Conservation (phyloP, 2,888 invertebrate species). For the Drosophila differens region DNA sequence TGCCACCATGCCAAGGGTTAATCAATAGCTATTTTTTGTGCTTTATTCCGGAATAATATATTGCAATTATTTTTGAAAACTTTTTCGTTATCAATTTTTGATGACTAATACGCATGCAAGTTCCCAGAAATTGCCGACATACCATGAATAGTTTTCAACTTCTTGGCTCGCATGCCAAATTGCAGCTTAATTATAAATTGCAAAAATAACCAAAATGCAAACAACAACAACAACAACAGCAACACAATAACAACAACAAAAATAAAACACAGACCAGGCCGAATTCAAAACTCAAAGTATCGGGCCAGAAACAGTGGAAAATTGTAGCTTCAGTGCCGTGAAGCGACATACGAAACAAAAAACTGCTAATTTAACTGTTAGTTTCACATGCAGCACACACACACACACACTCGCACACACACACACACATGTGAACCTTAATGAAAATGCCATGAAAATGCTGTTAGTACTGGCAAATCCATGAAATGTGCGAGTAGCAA, state of each 20-base stretch:
- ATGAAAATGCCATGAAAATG: constrained; percentile 77
- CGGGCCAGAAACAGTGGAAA: constrained; percentile 49
- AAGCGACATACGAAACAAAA: constrained; percentile 60
- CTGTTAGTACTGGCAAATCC: constrained; percentile 67
- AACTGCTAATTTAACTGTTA: constrained; percentile 79
- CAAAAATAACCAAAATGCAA: constrained; percentile 43
- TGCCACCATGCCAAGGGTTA: constrained; percentile 42
- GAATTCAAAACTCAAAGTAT: constrained; percentile 42
- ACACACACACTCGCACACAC: constrained; percentile 25
- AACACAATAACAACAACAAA: constrained; percentile 3
- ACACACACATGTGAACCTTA: constrained; percentile 43
- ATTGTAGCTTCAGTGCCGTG: constrained; percentile 62
- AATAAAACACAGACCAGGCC: constrained; percentile 22
- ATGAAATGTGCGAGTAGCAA: constrained; percentile 69
- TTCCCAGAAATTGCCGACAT: constrained; percentile 75
- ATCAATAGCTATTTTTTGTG: constrained; percentile 3
- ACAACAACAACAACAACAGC: background rate
- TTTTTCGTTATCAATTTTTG: constrained; percentile 45
- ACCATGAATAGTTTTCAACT: constrained; percentile 75
- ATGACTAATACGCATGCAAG: constrained; percentile 79
- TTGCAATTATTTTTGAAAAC: constrained; percentile 44
- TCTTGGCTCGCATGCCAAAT: constrained; percentile 76
- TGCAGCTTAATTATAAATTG: constrained; percentile 82
- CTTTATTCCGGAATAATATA: constrained; percentile 34
- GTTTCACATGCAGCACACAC: constrained; percentile 62